phyloP scores from a whole-genome alignment of 2,888 invertebrate species.

The Phymatocera aterrima region DNA sequence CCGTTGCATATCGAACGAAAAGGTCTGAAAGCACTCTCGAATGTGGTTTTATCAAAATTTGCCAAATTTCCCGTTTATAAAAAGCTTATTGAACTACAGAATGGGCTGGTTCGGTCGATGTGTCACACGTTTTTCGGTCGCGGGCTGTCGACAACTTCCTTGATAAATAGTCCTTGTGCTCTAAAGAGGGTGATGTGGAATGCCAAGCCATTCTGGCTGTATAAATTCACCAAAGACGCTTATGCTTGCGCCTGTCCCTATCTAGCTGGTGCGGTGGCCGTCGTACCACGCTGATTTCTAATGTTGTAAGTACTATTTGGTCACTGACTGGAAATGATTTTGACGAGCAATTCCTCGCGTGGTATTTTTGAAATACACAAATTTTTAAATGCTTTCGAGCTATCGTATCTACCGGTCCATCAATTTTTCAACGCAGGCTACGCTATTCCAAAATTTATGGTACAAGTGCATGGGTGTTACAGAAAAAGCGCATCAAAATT shows the following conservation, averaged over 20 bases:
- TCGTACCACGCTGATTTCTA: neutral
- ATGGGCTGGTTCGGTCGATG: neutral
- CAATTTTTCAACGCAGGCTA: neutral
- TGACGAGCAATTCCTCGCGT: neutral
- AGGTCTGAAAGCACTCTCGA: neutral
- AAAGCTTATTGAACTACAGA: neutral
- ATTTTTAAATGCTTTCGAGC: neutral
- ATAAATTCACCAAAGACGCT: constrained; percentile 1
- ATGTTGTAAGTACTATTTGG: neutral
- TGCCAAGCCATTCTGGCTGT: neutral
- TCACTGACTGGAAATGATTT: neutral
- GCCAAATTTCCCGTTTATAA: neutral
- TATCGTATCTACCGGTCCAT: neutral
- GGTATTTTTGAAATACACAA: neutral
- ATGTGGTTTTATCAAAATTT: neutral
- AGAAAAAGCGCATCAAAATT: neutral
- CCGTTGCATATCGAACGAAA: neutral
- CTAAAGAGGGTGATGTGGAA: neutral
- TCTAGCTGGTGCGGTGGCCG: neutral
- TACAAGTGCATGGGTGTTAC: neutral
- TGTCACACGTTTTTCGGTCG: neutral
- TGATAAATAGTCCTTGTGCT: neutral
- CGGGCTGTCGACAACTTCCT: neutral
- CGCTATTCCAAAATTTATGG: neutral
- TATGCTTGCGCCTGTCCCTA: neutral